These are phyloP conservation scores for Chloropsis cyanopogon DNA, from an alignment of 2,113 vertebrate genomes.

Conservation along the genomic window DNA sequence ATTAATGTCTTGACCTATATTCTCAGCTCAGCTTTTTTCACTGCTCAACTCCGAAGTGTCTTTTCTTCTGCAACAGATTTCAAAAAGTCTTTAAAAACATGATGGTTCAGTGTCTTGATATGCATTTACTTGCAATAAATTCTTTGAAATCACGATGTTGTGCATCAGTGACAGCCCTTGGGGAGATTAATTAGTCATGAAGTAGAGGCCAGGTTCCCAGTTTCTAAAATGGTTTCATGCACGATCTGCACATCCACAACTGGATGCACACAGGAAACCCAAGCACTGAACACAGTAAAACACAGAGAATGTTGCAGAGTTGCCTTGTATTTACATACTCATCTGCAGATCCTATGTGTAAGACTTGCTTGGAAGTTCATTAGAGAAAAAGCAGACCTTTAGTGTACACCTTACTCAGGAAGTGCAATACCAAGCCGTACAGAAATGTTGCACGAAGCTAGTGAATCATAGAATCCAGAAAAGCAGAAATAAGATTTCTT, in stretches of 20 bases:
- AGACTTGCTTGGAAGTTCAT: neutral
- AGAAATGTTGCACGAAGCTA: rapidly evolving
- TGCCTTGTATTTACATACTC: neutral
- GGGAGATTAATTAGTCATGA: neutral
- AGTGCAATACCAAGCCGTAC: neutral
- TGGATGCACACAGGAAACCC: neutral
- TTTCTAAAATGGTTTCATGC: neutral
- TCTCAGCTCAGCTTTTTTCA: slow-evolving; percentile 69
- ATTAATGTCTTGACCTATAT: slow-evolving; percentile 80
- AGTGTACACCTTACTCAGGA: neutral
- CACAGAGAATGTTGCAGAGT: neutral
- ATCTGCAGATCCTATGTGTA: neutral
- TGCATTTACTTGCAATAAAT: slow-evolving; percentile 15
- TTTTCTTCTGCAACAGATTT: slow-evolving; percentile 46
- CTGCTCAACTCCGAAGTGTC: slow-evolving; percentile 43
- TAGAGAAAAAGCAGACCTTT: neutral
- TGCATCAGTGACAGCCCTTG: neutral
- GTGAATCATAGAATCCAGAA: neutral
- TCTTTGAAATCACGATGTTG: neutral
- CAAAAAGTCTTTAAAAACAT: neutral
- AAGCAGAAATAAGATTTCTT: neutral
- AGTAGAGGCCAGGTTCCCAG: neutral
- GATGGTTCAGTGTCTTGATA: neutral
- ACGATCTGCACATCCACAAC: neutral
- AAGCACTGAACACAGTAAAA: neutral